Conservation (phyloP, 2,113 vertebrate genomes). For the Sorex araneus region DNA sequence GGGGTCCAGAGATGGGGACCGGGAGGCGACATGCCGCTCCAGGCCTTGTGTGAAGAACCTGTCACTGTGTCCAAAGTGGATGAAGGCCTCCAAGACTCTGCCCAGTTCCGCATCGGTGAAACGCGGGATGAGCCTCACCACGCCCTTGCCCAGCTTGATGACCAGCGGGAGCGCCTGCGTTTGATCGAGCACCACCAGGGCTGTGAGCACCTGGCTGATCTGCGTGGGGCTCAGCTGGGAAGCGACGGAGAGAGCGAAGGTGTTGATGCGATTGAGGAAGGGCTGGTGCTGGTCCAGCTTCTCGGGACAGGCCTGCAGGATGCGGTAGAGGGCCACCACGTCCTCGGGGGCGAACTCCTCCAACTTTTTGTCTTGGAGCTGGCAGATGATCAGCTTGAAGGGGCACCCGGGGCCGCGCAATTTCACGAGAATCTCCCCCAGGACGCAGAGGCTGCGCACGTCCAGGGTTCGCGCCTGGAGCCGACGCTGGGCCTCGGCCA, state of each 20-base stretch:
- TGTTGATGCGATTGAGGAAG: conserved; percentile 91
- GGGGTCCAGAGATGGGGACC: conserved; percentile 87
- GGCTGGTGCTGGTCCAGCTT: conserved; percentile 84
- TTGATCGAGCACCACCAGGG: conserved; percentile 91
- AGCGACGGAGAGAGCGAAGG: conserved; percentile 81
- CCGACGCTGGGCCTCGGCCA: conserved; percentile 90
- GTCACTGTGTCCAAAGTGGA: conserved; percentile 92
- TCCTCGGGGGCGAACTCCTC: conserved; percentile 88
- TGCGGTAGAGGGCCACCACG: conserved; percentile 89
- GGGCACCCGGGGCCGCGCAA: conserved; percentile 84
- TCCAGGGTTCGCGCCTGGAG: conserved; percentile 87
- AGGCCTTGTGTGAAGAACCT: conserved; percentile 90
- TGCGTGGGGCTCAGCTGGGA: conserved; percentile 86
- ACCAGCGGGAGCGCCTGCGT: conserved; percentile 89
- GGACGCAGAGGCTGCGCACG: conserved; percentile 88
- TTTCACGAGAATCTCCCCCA: conserved; percentile 91
- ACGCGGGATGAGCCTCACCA: conserved; percentile 87
- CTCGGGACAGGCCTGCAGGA: conserved; percentile 86
- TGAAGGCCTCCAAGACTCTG: conserved; percentile 91
- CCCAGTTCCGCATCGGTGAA: conserved; percentile 92
- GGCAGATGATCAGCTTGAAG: conserved; percentile 88
- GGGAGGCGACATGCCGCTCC: conserved; percentile 87
- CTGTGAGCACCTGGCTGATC: conserved; percentile 89
- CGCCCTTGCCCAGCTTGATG: conserved; percentile 91
- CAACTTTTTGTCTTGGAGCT: conserved; percentile 86